phyloP scores from a whole-genome alignment of 2,888 invertebrate species.

The Seira sanloemensis region DNA sequence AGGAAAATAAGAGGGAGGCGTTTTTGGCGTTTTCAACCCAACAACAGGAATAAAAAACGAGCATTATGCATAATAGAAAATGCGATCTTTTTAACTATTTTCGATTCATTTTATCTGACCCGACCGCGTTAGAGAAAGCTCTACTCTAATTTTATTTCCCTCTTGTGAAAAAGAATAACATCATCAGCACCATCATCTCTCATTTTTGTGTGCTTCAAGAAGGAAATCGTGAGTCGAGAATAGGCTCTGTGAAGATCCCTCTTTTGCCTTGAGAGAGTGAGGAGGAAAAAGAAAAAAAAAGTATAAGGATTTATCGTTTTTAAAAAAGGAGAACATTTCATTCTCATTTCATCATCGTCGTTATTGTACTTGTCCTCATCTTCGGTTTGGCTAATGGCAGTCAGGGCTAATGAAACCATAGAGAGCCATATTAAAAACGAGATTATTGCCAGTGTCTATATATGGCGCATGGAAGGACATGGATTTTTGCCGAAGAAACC shows the following conservation, averaged over 20 bases:
- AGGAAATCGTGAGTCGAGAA: conserved; percentile 2
- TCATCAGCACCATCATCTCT: no score
- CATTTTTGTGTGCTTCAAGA: no score
- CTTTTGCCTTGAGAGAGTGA: background rate
- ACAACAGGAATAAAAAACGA: background rate
- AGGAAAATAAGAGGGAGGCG: conserved; percentile 14
- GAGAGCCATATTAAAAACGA: conserved; percentile 47
- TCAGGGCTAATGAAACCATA: conserved; percentile 37
- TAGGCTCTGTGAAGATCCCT: background rate
- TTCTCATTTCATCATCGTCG: conserved; percentile 34
- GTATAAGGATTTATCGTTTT: conserved; percentile 17
- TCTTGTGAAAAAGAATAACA: background rate
- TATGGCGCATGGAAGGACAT: conserved; percentile 52
- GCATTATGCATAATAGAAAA: background rate
- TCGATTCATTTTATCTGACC: conserved; percentile 31
- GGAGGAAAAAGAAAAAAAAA: background rate
- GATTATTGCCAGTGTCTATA: conserved; percentile 62
- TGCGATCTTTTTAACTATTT: background rate
- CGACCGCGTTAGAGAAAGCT: conserved; percentile 41
- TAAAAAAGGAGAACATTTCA: conserved; percentile 47
- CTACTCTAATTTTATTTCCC: conserved; percentile 10
- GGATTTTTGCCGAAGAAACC: conserved; percentile 30
- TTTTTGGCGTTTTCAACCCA: conserved; percentile 14
- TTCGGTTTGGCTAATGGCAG: conserved; percentile 33
- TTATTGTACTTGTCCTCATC: background rate